Base-by-base conservation (phyloP, 64 coral and sea anemone genomes). In the Trachythela sp. region DNA sequence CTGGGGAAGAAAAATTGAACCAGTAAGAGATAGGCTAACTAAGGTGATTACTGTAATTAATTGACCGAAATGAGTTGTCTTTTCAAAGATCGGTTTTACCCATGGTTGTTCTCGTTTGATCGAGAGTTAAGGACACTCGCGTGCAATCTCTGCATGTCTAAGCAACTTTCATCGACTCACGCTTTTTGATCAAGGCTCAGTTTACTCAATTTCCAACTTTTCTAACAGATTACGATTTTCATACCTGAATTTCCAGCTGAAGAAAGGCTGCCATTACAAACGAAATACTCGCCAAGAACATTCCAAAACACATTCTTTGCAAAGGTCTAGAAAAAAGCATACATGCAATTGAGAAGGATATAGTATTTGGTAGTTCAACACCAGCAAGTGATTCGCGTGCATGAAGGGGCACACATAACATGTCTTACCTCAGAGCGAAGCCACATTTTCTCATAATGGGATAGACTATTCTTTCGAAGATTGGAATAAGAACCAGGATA, bases 271-370 rank as follows among this genome's bases (percentile, higher is more conserved):
- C 96, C 91, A 99, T 90, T 14, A 99, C 50, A 59, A 99, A 99
- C 9, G 96, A 94, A 50, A 90, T 40, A 37, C 93, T 71, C 38
- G 96, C 96, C 85, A 99, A 92, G 36, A 93, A 35, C 96, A 99
- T 99, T 8, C 96, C 96, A 64, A 94, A 85, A 84, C 96, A 95
- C 96, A 99, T 99, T 22, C 96, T 89, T 72, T 99, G 96, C 39
- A 99, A 88, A 31, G 96, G 96, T 86, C 96, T 99, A 43, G 60
- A 64, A 27, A 14, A 88, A 40, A 0, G 39, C 0, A 8, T 22
- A 35, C 40, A 39, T 40, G 48, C 31, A 9, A 24, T 17, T 58
- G 24, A 70, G 9, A 39, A 59, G 8, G 9, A 85, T 48, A n/a
- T n/a, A n/a, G n/a, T n/a, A n/a, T n/a, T n/a, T n/a, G n/a, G n/a